These are phyloP conservation scores for Amphipyra berbera DNA, from an alignment of 2,888 invertebrate species.

Conservation along the genomic window DNA sequence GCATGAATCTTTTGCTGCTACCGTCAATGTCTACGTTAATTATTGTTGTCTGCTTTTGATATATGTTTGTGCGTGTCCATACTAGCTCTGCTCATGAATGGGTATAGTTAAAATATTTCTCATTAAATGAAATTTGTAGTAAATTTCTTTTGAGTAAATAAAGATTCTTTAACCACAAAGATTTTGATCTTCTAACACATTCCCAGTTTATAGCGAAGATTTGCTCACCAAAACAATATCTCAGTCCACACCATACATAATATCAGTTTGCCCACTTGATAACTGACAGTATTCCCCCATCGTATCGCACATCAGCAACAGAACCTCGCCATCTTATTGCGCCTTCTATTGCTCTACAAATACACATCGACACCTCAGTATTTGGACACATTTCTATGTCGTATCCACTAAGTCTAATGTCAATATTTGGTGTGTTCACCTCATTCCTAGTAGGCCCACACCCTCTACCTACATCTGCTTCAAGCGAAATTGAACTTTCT, in stretches of 20 bases:
- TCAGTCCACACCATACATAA: conserved; percentile 1
- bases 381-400: conserved; percentile 84
- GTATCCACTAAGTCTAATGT: conserved; percentile 81
- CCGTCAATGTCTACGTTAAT: no score
- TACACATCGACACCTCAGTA: conserved; percentile 81
- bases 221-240: conserved; percentile 26
- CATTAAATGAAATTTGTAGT: no score
- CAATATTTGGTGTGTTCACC: conserved; percentile 83
- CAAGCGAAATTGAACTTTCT: conserved; percentile 43
- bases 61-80: no score
- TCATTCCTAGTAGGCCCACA: conserved; percentile 72
- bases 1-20: no score
- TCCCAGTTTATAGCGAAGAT: not conserved
- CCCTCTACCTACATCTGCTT: conserved; percentile 6
- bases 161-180: no score
- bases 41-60: no score
- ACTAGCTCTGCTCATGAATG: no score
- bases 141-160: no score
- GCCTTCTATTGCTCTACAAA: conserved; percentile 82
- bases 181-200: no score
- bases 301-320: conserved; percentile 51
- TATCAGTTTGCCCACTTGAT: conserved; percentile 44
- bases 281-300: conserved; percentile 49
- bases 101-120: no score
- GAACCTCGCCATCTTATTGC: conserved; percentile 70